Base-by-base conservation (phyloP, 2,888 invertebrate genomes). In the Drosophila diplacantha region DNA sequence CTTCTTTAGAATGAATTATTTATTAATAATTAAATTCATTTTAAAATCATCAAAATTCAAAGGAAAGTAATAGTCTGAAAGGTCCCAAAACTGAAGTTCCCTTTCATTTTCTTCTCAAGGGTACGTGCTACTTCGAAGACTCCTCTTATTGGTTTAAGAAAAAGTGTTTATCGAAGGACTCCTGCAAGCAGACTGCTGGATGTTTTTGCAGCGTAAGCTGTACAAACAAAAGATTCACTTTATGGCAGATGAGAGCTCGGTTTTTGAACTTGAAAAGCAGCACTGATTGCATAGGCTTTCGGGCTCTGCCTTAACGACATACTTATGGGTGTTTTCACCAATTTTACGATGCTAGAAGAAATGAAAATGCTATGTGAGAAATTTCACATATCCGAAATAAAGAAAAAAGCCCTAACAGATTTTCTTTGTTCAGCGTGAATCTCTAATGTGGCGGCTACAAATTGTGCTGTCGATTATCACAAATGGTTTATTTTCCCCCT, bases 91-190 rank as follows among this genome's bases (percentile, higher is more conserved):
- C 34, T 6, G 1, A 39, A 41, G 18, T 29, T 26, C 22, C 26
- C 26, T 58, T 47, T 22, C 44, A 35, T 32, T 11, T 26, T 0
- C 2, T 9, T 22, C 29, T 29, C 31, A 57, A 57, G 57, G 34
- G 57, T 56, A 57, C 26, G 7, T 8, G 8, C 12, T 3, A 18
- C 61, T 37, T 35, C 43, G 24, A 32, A 24, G 26, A 11, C 41
- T 24, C 34, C 14, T 18, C 32, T 20, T 20, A 20, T 34, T 37
- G 34, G 18, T 46, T 73, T 67, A 75, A 71, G 16, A 37, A 37
- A 79, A 79, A 74, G 70, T 72, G 75, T 76, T 81, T 74, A 55
- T 67, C 62, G 57, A 76, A 66, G 76, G 76, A 82, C 68, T 34
- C 18, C 14, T 53, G 29, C 35, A 29, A 38, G 41, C 41, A 8